Evolutionary conservation across 2,113 vertebrate genomes (phyloP).

Genomic region (Fulmarus glacialis): DNA sequence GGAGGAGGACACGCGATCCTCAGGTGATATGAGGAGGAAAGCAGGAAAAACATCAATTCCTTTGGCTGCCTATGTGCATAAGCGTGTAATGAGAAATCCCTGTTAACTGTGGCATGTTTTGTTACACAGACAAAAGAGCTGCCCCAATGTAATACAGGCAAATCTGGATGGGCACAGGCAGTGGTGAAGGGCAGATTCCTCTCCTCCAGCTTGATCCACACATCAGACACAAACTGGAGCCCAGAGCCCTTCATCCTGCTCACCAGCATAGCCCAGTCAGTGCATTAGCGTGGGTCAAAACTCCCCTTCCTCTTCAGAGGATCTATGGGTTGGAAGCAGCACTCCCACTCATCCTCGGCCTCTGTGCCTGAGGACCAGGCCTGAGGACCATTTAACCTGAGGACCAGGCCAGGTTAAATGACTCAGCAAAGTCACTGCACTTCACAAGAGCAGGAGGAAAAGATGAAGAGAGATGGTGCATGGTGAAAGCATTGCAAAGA

Average conservation of each 20-base stretch:
- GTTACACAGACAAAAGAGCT: not conserved
- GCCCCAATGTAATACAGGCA: not conserved
- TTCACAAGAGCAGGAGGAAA: not conserved
- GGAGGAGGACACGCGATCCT: not conserved
- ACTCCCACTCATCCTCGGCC: not conserved
- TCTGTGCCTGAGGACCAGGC: not conserved
- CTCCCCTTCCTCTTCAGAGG: not conserved
- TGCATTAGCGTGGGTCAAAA: fast-evolving
- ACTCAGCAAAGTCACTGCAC: not conserved
- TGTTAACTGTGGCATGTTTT: not conserved
- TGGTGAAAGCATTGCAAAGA: not conserved
- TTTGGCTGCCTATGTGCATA: not conserved
- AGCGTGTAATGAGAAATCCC: not conserved
- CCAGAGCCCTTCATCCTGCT: not conserved
- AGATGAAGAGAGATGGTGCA: not conserved
- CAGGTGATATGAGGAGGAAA: not conserved
- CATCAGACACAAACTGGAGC: not conserved
- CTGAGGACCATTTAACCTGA: too few species aligned
- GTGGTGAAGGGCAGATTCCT: not conserved
- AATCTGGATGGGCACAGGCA: not conserved
- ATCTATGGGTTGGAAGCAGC: not conserved
- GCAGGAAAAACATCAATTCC: not conserved
- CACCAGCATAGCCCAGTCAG: not conserved
- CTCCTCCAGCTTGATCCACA: not conserved
- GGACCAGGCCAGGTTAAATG: not conserved